These are phyloP conservation scores for Erythrolamprus reginae DNA, from an alignment of 2,113 vertebrate genomes.

Conservation along the genomic window DNA sequence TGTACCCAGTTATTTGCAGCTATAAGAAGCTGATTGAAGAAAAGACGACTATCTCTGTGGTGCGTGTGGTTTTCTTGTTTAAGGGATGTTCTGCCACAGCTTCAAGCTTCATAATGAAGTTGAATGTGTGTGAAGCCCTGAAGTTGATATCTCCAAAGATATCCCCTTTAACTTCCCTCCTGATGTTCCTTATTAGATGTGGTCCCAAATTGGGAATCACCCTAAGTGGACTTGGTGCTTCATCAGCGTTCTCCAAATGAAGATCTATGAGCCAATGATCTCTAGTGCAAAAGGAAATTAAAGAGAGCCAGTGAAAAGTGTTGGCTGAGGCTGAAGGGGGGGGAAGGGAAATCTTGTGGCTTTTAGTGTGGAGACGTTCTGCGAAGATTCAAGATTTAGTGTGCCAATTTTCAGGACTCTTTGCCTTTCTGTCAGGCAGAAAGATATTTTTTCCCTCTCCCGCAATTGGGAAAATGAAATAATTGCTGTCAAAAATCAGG, in stretches of 20 bases:
- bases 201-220: neutral
- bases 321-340: neutral
- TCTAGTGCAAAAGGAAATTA: neutral
- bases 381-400: neutral
- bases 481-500: constrained; percentile 2
- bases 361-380: neutral
- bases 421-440: constrained; percentile 5
- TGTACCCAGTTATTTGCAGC: neutral
- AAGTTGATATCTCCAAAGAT: neutral
- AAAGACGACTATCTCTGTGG: neutral
- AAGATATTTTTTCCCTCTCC: neutral
- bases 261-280: constrained; percentile 1
- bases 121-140: neutral
- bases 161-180: neutral
- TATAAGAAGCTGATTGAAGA: neutral
- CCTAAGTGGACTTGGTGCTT: constrained; percentile 8
- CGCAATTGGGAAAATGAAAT: neutral
- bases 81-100: neutral
- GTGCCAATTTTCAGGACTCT: neutral
- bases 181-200: neutral
- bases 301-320: neutral
- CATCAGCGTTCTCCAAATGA: constrained; percentile 18
- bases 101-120: constrained; percentile 2
- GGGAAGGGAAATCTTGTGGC: neutral
- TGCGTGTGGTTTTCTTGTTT: neutral